phyloP scores from a whole-genome alignment of 1,140 invertebrate genomes.

The Sycophila sp. region DNA sequence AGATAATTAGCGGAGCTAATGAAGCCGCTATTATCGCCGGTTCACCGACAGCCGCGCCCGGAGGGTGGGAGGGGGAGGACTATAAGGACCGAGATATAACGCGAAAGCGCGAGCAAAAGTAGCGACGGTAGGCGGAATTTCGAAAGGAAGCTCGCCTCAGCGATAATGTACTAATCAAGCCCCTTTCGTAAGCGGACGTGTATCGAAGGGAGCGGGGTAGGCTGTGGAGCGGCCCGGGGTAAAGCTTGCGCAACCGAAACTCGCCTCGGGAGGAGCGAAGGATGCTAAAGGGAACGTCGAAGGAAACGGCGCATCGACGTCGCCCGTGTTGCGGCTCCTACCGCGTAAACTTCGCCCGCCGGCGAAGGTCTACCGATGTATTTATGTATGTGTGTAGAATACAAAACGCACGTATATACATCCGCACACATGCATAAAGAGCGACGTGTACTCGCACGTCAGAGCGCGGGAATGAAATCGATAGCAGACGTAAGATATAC shows the following conservation, averaged over 20 bases:
- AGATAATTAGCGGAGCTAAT: constrained; percentile 21
- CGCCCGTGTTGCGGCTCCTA: constrained; percentile 49
- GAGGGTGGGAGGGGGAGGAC: constrained; percentile 32
- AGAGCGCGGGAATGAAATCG: constrained; percentile 65
- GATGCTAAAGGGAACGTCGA: background rate
- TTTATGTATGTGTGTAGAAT: no score
- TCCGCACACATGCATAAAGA: background rate
- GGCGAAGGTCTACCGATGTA: no score
- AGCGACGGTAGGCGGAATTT: no score
- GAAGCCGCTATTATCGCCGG: constrained; percentile 23
- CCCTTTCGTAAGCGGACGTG: constrained; percentile 56
- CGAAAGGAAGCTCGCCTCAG: constrained; percentile 34
- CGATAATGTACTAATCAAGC: constrained; percentile 61
- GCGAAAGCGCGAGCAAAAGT: constrained; percentile 17
- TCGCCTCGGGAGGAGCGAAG: background rate
- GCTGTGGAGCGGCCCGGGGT: constrained; percentile 36
- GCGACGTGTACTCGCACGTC: constrained; percentile 50
- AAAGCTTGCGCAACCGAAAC: background rate
- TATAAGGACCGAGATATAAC: constrained; percentile 29
- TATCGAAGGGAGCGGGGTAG: constrained; percentile 46
- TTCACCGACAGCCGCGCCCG: constrained; percentile 35
- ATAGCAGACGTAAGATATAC: constrained; percentile 67
- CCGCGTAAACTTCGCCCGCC: constrained; percentile 62
- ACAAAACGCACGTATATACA: constrained; percentile 48
- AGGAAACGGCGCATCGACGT: constrained; percentile 40